These are phyloP conservation scores for Seriola aureovittata DNA, from an alignment of 2,113 vertebrate genomes.

Conservation along the genomic window DNA sequence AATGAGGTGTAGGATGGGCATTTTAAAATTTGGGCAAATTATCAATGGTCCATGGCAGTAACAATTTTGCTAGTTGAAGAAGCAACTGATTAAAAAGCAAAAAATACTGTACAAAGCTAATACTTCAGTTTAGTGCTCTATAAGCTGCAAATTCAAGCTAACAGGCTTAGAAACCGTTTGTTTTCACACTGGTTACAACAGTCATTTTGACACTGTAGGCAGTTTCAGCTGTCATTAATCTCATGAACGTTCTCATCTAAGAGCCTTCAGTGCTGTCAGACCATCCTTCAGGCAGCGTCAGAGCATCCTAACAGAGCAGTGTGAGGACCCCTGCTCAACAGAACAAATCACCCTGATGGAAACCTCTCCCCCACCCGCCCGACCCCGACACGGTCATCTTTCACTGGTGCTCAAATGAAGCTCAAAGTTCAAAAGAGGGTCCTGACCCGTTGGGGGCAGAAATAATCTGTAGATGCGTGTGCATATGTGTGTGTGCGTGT, in stretches of 20 bases:
- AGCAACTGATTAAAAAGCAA: neutral
- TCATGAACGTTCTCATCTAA: slow-evolving; percentile 15
- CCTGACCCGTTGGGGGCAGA: slow-evolving; percentile 36
- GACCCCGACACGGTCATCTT: neutral
- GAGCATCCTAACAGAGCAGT: slow-evolving; percentile 15
- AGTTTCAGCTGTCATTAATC: slow-evolving; percentile 24
- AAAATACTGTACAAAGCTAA: neutral
- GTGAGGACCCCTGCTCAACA: slow-evolving; percentile 44
- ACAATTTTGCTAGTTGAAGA: neutral
- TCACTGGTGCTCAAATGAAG: slow-evolving; percentile 28
- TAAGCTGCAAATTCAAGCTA: neutral
- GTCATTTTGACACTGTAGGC: neutral
- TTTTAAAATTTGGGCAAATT: neutral
- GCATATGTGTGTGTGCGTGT: neutral
- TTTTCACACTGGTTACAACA: slow-evolving; percentile 8
- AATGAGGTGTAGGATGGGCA: neutral
- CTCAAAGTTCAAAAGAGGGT: slow-evolving; percentile 47
- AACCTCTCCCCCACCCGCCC: neutral
- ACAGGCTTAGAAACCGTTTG: neutral
- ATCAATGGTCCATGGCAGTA: neutral
- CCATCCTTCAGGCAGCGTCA: slow-evolving; percentile 20
- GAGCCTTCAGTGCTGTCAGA: neutral
- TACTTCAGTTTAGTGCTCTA: neutral
- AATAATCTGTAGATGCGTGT: slow-evolving; percentile 12
- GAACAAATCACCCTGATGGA: slow-evolving; percentile 59